phyloP scores from a whole-genome alignment of 2,113 vertebrate genomes.

The Notarius lentiginosus region DNA sequence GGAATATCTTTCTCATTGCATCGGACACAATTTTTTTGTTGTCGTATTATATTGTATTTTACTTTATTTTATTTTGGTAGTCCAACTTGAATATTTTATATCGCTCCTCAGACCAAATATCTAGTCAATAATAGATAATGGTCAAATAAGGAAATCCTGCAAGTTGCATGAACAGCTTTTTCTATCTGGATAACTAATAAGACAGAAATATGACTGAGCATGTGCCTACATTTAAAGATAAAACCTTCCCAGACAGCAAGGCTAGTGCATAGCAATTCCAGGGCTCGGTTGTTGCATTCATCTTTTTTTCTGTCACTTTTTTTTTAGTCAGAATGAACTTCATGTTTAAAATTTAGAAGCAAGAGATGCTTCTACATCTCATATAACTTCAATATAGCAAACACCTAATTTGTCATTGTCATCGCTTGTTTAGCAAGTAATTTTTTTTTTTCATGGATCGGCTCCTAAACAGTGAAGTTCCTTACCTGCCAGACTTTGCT shows the following conservation, averaged over 20 bases:
- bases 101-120: not conserved
- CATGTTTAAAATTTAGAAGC: not conserved
- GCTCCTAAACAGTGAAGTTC: not conserved
- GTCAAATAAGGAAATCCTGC: not conserved
- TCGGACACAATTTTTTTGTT: not conserved
- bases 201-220: not conserved
- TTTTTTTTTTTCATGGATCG: not conserved
- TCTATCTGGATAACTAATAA: constrained; percentile 20
- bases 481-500: not conserved
- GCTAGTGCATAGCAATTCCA: not conserved
- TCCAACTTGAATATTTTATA: not conserved
- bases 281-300: not conserved
- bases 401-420: constrained; percentile 4
- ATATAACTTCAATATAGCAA: constrained; percentile 16
- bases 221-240: not conserved
- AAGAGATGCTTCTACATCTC: not conserved
- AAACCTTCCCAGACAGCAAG: not conserved
- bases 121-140: not conserved
- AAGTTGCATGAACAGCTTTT: not conserved
- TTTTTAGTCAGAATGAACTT: not conserved
- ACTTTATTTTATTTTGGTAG: too few relatives aligned
- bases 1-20: not conserved
- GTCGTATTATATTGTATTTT: too few relatives aligned
- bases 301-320: not conserved
- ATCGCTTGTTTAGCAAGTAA: not conserved